Percentiles rank a stretch among this genome's conserved stretches.
Conservation (phyloP, 2,113 vertebrate genomes). For the Semicossyphus pulcher region DNA sequence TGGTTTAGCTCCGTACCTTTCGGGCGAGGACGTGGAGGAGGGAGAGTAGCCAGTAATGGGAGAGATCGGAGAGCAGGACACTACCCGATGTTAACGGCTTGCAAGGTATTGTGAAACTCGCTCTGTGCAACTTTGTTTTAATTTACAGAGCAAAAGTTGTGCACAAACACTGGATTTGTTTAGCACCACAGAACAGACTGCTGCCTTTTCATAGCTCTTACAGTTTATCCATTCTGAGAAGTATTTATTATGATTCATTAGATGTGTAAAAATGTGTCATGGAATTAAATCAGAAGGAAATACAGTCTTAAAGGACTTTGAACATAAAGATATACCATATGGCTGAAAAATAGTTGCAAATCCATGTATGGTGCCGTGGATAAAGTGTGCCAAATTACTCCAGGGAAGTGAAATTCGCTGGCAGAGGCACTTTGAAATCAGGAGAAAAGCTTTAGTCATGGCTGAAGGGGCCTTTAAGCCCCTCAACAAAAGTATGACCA, state of each 20-base stretch:
- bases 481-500: slow-evolving; percentile 45
- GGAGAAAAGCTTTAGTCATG: slow-evolving; percentile 61
- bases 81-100: too few relatives aligned
- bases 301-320: slow-evolving; percentile 17
- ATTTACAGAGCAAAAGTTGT: too few relatives aligned
- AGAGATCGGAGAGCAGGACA: too few relatives aligned
- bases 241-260: neutral
- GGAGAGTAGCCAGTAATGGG: too few relatives aligned
- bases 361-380: slow-evolving; percentile 35
- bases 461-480: slow-evolving; percentile 56
- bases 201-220: neutral
- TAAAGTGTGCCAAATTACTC: slow-evolving; percentile 46
- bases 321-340: slow-evolving; percentile 30
- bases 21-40: too few relatives aligned
- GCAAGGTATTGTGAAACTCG: too few relatives aligned
- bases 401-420: slow-evolving; percentile 57
- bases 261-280: neutral
- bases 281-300: slow-evolving; percentile 22
- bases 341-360: slow-evolving; percentile 44
- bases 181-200: too few relatives aligned
- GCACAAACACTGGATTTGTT: too few relatives aligned
- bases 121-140: too few relatives aligned
- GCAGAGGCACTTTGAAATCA: slow-evolving; percentile 51
- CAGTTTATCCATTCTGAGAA: slow-evolving; percentile 1
- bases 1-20: too few relatives aligned